Evolutionary conservation across 2,888 invertebrate genomes (phyloP), one percentile per base, ranked within the genome.

Genomic region (Synanthedon vespiformis): DNA sequence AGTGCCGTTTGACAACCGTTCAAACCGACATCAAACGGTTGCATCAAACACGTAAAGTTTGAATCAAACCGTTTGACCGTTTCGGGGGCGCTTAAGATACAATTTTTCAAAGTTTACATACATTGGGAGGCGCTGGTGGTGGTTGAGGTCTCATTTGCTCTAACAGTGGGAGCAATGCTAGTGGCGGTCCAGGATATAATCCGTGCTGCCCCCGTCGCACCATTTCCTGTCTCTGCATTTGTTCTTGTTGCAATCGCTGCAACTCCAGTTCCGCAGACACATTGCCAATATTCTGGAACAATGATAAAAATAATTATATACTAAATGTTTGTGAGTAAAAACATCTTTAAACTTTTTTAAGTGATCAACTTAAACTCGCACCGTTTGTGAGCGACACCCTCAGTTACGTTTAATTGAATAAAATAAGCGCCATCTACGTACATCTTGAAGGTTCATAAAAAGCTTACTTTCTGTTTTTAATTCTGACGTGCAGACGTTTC

Each of bases 91-190:
- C n/a, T n/a, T n/a, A n/a, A 34, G 0, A 34, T 34, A 34, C 10
- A 34, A 34, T 34, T 34, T 10, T 34, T 34, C 8, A 34, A 34
- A 34, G 34, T 10, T 34, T 22, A 64, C 80, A 78, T 61, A 85
- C 85, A 60, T 83, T 85, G 12, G 70, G 64, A 83, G 82, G 76
- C 48, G 65, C 64, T 79, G 63, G 89, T 72, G 64, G 89, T 66
- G 61, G 73, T 51, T 81, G 83, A 40, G 79, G 81, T 64, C 73
- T 66, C 71, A 92, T 84, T 65, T 92, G 92, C 63, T 92, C 93
- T 64, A 93, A 77, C 60, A 93, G 88, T n/a, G 93, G 93, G 56
- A 93, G 83, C 63, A 93, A 90, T 72, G 91, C 90, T 55, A 93
- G 86, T 2, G 91, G 93, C 0, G 91, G 90, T 6, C 89, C 90